Evolutionary conservation across 1,140 invertebrate species (phyloP).

Genomic region (Leptoteleia sp.): DNA sequence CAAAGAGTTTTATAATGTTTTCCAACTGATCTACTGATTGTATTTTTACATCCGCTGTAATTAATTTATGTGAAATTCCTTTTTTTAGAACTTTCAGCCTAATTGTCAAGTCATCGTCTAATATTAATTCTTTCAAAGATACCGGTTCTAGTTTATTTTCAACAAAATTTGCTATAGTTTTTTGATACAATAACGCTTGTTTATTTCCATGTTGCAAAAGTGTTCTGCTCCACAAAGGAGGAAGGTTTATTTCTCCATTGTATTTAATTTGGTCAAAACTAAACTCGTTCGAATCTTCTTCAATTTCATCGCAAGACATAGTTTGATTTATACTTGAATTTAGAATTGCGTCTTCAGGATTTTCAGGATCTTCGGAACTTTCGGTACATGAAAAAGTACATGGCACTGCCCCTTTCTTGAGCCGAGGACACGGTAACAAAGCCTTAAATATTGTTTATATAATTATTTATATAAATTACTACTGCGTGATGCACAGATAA

Average conservation of each 20-base stretch:
- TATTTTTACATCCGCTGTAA: background rate
- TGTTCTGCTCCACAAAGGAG: background rate
- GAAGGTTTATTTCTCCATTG: background rate
- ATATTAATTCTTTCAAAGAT: background rate
- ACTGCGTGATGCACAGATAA: too few relatives aligned
- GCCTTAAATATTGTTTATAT: background rate
- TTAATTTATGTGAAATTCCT: background rate
- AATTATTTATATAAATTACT: background rate
- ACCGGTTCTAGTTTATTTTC: background rate
- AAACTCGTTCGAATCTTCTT: background rate
- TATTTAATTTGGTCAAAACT: background rate
- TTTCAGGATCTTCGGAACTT: background rate
- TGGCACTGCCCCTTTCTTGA: background rate
- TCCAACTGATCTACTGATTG: background rate
- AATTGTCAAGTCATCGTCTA: background rate
- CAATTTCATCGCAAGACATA: too few relatives aligned
- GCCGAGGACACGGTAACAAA: background rate
- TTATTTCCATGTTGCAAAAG: background rate
- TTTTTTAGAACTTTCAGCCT: background rate
- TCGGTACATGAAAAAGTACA: background rate
- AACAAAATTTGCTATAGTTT: background rate
- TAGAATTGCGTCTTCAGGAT: background rate
- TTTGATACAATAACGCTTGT: background rate
- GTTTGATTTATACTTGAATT: too few relatives aligned
- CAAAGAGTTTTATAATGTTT: background rate